Conservation (phyloP, 2,113 vertebrate species). For the Mesoclemmys tuberculata region DNA sequence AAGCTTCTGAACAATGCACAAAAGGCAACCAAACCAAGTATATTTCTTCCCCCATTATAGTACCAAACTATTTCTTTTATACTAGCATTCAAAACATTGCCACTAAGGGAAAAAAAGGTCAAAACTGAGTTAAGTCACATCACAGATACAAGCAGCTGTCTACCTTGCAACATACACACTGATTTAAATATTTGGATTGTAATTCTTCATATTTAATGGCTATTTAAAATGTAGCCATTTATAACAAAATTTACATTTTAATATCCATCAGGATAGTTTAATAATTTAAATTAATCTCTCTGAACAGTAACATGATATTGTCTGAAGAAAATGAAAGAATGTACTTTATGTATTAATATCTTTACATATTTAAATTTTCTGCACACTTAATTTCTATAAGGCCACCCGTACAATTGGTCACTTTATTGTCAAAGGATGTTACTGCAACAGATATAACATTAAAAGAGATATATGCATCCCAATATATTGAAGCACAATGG, state of each 20-base stretch:
- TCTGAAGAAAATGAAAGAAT: neutral
- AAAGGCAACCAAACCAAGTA: neutral
- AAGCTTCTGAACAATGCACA: neutral
- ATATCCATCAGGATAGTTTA: neutral
- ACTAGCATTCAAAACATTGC: neutral
- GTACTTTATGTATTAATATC: neutral
- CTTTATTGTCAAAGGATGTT: neutral
- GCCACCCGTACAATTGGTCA: neutral
- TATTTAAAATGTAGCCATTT: neutral
- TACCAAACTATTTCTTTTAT: neutral
- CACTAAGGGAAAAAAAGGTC: neutral
- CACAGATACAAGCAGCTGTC: neutral
- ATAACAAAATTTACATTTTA: too few species aligned
- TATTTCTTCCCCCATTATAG: neutral
- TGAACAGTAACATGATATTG: neutral
- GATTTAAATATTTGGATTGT: neutral
- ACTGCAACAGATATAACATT: rapidly evolving
- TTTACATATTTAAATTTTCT: neutral
- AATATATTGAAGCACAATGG: neutral
- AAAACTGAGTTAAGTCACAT: too few species aligned
- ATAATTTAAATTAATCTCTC: neutral
- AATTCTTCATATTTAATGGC: neutral
- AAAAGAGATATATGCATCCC: neutral
- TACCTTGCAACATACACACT: neutral
- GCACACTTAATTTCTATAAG: neutral